Percentiles rank a stretch among this genome's conserved stretches.
These are phyloP conservation scores for Phalacrocorax carbo DNA, from an alignment of 2,113 vertebrate genomes.

Conservation along the genomic window DNA sequence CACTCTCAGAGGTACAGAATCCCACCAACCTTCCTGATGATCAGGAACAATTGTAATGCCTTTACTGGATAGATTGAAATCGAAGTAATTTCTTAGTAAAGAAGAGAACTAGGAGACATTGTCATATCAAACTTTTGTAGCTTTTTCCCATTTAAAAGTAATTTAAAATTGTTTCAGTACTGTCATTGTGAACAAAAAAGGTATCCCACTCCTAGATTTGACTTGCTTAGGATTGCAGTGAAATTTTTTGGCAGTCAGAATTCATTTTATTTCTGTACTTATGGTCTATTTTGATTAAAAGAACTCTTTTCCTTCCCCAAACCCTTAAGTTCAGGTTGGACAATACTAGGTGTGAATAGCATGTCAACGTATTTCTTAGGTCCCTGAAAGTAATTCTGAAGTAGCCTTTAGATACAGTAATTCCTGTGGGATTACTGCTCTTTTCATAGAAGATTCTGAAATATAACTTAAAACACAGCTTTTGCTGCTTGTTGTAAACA, in stretches of 20 bases:
- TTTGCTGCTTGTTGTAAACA: not conserved
- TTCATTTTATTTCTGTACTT: not conserved
- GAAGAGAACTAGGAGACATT: not conserved
- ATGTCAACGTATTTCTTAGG: rapidly evolving
- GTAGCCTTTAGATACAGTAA: not conserved
- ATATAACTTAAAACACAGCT: not conserved
- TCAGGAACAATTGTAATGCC: not conserved
- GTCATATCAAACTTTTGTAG: not conserved
- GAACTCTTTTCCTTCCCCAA: not conserved
- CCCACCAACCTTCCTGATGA: not conserved
- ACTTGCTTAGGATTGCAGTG: not conserved
- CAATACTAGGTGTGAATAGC: not conserved
- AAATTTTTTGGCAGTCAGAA: not conserved
- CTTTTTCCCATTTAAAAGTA: not conserved
- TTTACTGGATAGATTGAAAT: not conserved
- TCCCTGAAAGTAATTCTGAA: not conserved
- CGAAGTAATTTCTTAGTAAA: not conserved
- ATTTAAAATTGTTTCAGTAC: not conserved
- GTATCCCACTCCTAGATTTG: not conserved
- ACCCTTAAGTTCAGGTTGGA: not conserved
- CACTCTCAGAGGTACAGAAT: not conserved
- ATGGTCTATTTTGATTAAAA: not conserved
- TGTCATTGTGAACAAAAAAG: not conserved
- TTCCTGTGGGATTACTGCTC: not conserved
- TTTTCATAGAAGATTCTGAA: not conserved